Evolutionary conservation across 2,797 vertebrate species (phyloP), one percentile per base, ranked within the genome.

Genomic region (Cossypha polioptera): DNA sequence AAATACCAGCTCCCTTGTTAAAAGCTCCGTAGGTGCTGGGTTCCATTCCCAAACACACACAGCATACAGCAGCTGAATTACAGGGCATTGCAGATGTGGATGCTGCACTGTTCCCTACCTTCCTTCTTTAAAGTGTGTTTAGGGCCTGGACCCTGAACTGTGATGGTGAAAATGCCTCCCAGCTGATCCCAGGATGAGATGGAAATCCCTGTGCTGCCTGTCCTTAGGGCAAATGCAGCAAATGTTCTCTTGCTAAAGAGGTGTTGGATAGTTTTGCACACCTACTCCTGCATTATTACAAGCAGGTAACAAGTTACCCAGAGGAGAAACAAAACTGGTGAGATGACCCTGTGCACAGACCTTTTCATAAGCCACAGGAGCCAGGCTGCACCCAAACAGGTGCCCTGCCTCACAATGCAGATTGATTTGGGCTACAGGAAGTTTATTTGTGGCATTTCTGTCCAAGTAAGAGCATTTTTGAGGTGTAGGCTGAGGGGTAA

Each of bases 301-400:
- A 28, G 38, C 33, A 65, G 7, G 15, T 65, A 62, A 40, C 13
- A 35, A 62, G 28, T 61, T 28, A 62, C 33, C 33, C 66, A 40
- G 33, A 45, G 24, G 20, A 17, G 57, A 50, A 82, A 19, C 21
- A 31, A 16, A 69, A 90, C 28, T 1, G 0, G 21, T 28, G 42
- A 84, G 45, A 63, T 17, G 19, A 50, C 3, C 1, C 13, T 10
- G 2, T 3, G 3, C 47, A 31, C 6, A 36, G 26, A 24, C 4
- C 0, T 0, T 51, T 63, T 26, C 33, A 13, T 9, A 55, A 76
- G 29, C 31, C 20, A 12, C 3, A 10, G 40, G 59, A 80, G 9
- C 7, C 63, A 55, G 36, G 25, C 54, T 86, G 31, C 7, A 22
- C 17, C 40, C 55, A 17, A 57, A 21, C 8, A 7, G 29, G 3